Evolutionary conservation across 2,888 invertebrate genomes (phyloP).

Genomic region (Megalurothrips usitatus): DNA sequence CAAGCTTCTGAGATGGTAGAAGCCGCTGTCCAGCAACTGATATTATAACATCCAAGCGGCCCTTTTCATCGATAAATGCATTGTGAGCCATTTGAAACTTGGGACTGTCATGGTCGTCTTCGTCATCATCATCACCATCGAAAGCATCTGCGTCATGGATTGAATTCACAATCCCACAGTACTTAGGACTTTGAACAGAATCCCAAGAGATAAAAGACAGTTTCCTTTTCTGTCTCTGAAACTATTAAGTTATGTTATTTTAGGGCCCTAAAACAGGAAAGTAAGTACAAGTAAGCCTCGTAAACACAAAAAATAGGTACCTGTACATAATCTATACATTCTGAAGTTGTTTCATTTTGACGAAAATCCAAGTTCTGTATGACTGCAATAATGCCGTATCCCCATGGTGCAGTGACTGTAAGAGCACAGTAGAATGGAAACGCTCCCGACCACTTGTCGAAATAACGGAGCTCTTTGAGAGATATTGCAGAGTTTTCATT

Average conservation of each 20-base stretch:
- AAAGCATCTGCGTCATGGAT: slow-evolving; percentile 33
- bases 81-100: slow-evolving; percentile 37
- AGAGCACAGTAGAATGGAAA: slow-evolving; percentile 44
- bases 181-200: slow-evolving; percentile 40
- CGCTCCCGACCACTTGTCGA: slow-evolving; percentile 41
- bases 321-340: slow-evolving; percentile 51
- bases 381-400: slow-evolving; percentile 50
- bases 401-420: slow-evolving; percentile 42
- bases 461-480: slow-evolving; percentile 41
- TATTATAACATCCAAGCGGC: slow-evolving; percentile 48
- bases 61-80: slow-evolving; percentile 42
- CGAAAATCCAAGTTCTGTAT: slow-evolving; percentile 51
- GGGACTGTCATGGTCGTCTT: slow-evolving; percentile 34
- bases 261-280: background rate
- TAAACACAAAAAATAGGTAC: slow-evolving; percentile 38
- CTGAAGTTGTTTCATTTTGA: slow-evolving; percentile 43
- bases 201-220: slow-evolving; percentile 36
- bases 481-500: slow-evolving; percentile 41
- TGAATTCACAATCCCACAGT: slow-evolving; percentile 38
- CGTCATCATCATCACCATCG: slow-evolving; percentile 32
- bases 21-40: slow-evolving; percentile 45
- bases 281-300: background rate
- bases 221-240: slow-evolving; percentile 38
- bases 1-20: slow-evolving; percentile 42
- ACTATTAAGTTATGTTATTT: background rate